Evolutionary conservation across 2,888 invertebrate species (phyloP).

Genomic region (Mimachlamys varia): DNA sequence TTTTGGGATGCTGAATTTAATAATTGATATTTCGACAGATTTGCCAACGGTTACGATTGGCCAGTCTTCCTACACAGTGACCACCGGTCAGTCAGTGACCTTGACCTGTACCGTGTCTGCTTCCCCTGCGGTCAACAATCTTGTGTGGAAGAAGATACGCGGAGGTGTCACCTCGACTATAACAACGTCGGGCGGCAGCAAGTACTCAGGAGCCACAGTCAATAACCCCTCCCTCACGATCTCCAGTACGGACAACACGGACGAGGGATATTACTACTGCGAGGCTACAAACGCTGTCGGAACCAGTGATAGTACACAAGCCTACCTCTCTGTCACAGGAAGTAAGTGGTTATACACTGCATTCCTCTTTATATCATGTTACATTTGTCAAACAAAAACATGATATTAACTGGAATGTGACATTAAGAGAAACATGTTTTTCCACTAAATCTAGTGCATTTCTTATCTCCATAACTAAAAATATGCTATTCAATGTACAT

Average conservation of each 20-base stretch:
- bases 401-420: too few species aligned
- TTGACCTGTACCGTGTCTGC: constrained; percentile 41
- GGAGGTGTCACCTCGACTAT: constrained; percentile 40
- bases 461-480: too few species aligned
- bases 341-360: constrained; percentile 14
- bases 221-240: constrained; percentile 45
- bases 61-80: constrained; percentile 38
- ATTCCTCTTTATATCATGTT: too few species aligned
- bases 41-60: constrained; percentile 44
- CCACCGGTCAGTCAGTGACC: constrained; percentile 40
- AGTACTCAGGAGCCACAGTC: constrained; percentile 42
- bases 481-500: too few species aligned
- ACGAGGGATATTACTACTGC: constrained; percentile 47
- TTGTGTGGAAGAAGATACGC: constrained; percentile 43
- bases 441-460: too few species aligned
- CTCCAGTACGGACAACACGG: not conserved
- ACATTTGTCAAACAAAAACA: too few species aligned
- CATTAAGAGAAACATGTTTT: too few species aligned
- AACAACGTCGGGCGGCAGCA: constrained; percentile 23
- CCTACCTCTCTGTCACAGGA: constrained; percentile 38
- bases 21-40: constrained; percentile 38
- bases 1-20: not conserved
- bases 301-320: constrained; percentile 39
- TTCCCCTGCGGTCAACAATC: constrained; percentile 37
- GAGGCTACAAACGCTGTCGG: constrained; percentile 46